A percentile compares a stretch with the other conserved stretches of the same genome.
Evolutionary conservation across 2,797 vertebrate genomes (phyloP).

Genomic region (Ctenopoma multispine): DNA sequence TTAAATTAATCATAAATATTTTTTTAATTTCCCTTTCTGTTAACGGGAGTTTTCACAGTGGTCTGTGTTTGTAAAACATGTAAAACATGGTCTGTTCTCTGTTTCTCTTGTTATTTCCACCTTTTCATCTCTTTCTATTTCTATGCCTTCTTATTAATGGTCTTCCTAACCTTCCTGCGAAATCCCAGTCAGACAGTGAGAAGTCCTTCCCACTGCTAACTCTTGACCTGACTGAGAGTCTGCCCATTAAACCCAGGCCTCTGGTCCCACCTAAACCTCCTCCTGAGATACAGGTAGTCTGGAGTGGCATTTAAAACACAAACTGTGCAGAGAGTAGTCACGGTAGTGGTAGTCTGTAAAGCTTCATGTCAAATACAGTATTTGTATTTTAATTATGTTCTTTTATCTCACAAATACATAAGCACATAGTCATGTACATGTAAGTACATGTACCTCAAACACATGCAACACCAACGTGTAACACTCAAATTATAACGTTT

Average conservation of each 20-base stretch:
- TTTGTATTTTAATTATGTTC: neutral
- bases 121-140: slow-evolving; percentile 46
- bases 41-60: slow-evolving; percentile 10
- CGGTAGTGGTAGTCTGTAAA: too few species aligned
- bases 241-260: slow-evolving; percentile 83
- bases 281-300: slow-evolving; percentile 88
- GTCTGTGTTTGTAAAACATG: slow-evolving; percentile 36
- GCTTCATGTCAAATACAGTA: neutral
- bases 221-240: slow-evolving; percentile 80
- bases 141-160: slow-evolving; percentile 53
- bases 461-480: neutral
- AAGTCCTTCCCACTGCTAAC: slow-evolving; percentile 74
- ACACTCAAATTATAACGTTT: neutral
- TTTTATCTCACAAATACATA: neutral
- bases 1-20: slow-evolving; percentile 10
- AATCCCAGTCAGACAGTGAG: slow-evolving; percentile 74
- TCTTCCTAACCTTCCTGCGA: slow-evolving; percentile 59
- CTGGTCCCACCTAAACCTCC: slow-evolving; percentile 80
- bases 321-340: neutral
- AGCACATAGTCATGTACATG: too few species aligned
- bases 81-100: slow-evolving; percentile 17
- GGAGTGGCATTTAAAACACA: slow-evolving; percentile 9
- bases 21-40: slow-evolving; percentile 28
- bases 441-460: neutral
- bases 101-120: slow-evolving; percentile 32